phyloP scores from a whole-genome alignment of 2,888 invertebrate genomes.

The Thymelicus acteon region DNA sequence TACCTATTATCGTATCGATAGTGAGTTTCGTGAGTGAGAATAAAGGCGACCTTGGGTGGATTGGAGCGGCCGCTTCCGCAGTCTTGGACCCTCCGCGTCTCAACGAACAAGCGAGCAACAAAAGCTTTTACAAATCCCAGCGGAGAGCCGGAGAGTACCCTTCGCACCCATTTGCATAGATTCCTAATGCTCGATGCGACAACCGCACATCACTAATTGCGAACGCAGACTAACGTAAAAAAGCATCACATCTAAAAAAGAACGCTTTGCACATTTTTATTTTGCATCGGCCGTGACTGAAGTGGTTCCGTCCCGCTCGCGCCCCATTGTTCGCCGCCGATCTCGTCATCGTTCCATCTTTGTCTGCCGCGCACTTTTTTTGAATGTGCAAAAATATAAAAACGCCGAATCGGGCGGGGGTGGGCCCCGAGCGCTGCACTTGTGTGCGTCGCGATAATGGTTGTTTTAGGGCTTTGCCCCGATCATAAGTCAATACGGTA shows the following conservation, averaged over 20 bases:
- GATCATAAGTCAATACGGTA: conserved; percentile 81
- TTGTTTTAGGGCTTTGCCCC: conserved; percentile 80
- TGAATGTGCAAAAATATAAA: conserved; percentile 84
- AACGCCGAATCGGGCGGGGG: conserved; percentile 78
- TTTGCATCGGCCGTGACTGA: conserved; percentile 77
- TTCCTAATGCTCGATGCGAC: conserved; percentile 73
- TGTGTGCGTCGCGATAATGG: conserved; percentile 77
- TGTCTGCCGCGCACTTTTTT: conserved; percentile 81
- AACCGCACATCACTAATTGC: conserved; percentile 83
- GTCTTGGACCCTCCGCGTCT: conserved; percentile 49
- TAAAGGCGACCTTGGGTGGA: conserved; percentile 62
- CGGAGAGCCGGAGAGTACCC: conserved; percentile 48
- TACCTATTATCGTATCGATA: conserved; percentile 36
- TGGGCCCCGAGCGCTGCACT: conserved; percentile 63
- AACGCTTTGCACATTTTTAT: conserved; percentile 83
- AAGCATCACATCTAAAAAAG: conserved; percentile 82
- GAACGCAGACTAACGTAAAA: conserved; percentile 83
- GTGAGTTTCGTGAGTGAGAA: conserved; percentile 36
- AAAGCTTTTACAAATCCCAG: conserved; percentile 62
- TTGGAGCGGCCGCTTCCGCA: conserved; percentile 67
- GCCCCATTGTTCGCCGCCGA: conserved; percentile 70
- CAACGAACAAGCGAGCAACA: conserved; percentile 55
- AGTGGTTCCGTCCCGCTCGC: conserved; percentile 75
- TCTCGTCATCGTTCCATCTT: conserved; percentile 83
- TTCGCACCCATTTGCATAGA: conserved; percentile 68